These are phyloP conservation scores for Diadophis punctatus DNA, from an alignment of 2,113 vertebrate genomes.

Conservation along the genomic window DNA sequence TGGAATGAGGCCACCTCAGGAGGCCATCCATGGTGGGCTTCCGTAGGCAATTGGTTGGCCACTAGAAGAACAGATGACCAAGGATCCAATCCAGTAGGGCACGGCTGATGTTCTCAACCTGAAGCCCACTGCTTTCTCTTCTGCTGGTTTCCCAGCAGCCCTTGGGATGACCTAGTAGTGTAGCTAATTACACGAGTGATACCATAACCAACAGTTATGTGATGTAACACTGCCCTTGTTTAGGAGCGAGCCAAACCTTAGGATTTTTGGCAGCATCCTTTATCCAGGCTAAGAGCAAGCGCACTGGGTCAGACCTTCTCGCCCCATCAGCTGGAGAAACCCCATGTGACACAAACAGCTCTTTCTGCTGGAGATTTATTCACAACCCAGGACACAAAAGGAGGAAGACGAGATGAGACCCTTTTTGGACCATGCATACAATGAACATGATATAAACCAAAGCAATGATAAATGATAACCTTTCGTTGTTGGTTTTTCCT, in stretches of 20 bases:
- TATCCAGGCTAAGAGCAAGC: not conserved
- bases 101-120: not conserved
- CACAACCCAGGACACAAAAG: too few species aligned
- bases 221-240: not conserved
- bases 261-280: not conserved
- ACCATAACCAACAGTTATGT: not conserved
- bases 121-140: not conserved
- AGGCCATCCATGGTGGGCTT: not conserved
- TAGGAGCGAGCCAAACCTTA: accelerated
- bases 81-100: not conserved
- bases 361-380: not conserved
- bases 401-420: not conserved
- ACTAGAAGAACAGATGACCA: not conserved
- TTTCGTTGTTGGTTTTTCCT: not conserved
- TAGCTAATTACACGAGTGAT: not conserved
- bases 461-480: not conserved
- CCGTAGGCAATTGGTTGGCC: not conserved
- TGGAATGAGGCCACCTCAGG: not conserved
- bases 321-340: too few species aligned
- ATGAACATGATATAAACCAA: not conserved
- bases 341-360: not conserved
- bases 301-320: not conserved
- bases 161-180: not conserved
- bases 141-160: conserved; percentile 14
- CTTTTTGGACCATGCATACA: not conserved